These are phyloP conservation scores for Erebia aethiops DNA, from an alignment of 2,888 invertebrate species.

Conservation along the genomic window DNA sequence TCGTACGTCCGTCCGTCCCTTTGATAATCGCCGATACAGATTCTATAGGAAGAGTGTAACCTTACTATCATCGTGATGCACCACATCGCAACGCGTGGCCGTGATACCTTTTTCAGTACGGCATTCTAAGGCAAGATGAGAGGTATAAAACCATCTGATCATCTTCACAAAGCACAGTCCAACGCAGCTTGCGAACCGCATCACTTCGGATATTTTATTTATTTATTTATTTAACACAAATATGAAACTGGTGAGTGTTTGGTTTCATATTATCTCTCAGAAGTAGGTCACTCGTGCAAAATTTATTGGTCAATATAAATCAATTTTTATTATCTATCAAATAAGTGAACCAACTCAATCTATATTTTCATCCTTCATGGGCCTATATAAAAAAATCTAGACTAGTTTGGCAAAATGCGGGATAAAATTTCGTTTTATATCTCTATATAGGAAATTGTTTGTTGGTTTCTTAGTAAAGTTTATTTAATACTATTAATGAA, in stretches of 20 bases:
- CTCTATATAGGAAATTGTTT: too few relatives aligned
- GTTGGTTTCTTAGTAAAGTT: too few relatives aligned
- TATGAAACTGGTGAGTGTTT: slow-evolving; percentile 77
- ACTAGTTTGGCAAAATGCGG: too few relatives aligned
- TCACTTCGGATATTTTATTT: slow-evolving; percentile 46
- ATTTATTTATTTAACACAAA: slow-evolving; percentile 36
- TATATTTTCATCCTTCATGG: neutral
- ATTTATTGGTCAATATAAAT: too few relatives aligned
- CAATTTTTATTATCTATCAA: neutral
- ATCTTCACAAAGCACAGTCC: slow-evolving; percentile 68
- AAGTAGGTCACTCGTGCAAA: neutral
- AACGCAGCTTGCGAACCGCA: slow-evolving; percentile 55
- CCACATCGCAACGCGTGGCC: slow-evolving; percentile 54
- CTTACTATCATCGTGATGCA: slow-evolving; percentile 40
- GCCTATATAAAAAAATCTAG: too few relatives aligned
- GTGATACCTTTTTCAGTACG: slow-evolving; percentile 71
- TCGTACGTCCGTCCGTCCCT: slow-evolving; percentile 6
- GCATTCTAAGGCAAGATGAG: slow-evolving; percentile 56
- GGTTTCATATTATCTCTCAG: slow-evolving; percentile 21
- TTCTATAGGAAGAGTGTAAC: slow-evolving; percentile 26
- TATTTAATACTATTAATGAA: too few relatives aligned
- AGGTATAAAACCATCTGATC: slow-evolving; percentile 67
- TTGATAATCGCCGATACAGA: slow-evolving; percentile 17
- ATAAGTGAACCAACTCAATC: neutral
- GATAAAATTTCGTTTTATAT: too few relatives aligned